Conservation (phyloP, 2,888 invertebrate species). For the Alentia gelatinosa region DNA sequence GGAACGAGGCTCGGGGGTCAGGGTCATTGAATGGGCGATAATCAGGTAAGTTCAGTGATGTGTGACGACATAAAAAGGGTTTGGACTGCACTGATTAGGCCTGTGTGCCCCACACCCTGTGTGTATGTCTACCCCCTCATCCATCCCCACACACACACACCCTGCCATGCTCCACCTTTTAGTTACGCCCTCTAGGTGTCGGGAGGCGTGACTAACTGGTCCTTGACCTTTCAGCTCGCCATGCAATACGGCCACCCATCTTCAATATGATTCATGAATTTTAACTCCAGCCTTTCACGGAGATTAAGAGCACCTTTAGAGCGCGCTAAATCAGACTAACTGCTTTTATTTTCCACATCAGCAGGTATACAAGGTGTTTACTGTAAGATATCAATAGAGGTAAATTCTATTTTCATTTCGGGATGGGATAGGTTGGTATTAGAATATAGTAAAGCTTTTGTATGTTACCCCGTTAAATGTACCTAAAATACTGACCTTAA, state of each 20-base stretch:
- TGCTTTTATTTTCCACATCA: no score
- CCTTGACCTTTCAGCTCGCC: background rate
- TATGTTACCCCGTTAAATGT: no score
- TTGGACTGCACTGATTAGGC: slow-evolving; percentile 17
- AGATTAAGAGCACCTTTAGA: no score
- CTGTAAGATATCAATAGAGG: no score
- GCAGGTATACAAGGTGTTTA: no score
- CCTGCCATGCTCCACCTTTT: background rate
- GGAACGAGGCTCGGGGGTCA: background rate
- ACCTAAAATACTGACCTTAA: no score
- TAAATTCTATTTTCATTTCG: no score
- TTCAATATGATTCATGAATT: background rate
- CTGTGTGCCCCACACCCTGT: background rate
- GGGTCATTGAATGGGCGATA: background rate
- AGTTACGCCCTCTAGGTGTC: background rate
- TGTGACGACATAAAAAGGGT: slow-evolving; percentile 25
- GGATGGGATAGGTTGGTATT: no score
- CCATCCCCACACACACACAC: background rate
- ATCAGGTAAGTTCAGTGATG: background rate
- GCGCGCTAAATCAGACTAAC: no score
- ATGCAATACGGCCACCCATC: background rate
- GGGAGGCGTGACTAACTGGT: background rate
- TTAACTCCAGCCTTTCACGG: no score
- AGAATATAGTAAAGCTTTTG: no score
- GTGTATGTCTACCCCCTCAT: background rate